These are phyloP conservation scores for Tenthredo amoena DNA, from an alignment of 2,888 invertebrate species.

Conservation along the genomic window DNA sequence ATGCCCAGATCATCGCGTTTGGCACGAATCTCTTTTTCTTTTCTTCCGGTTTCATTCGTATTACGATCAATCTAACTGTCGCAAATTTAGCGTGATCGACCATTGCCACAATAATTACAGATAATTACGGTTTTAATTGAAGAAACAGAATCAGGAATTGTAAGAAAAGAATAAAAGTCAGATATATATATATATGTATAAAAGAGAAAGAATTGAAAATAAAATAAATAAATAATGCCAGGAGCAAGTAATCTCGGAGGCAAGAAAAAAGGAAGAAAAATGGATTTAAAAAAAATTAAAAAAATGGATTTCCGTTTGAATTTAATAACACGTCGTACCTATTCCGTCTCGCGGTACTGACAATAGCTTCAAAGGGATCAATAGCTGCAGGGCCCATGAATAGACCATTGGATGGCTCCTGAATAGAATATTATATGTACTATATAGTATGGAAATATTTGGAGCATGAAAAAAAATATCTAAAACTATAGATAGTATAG, in stretches of 20 bases:
- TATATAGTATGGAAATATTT: slow-evolving; percentile 19
- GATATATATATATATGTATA: not conserved
- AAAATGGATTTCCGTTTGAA: slow-evolving; percentile 44
- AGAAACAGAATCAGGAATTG: not conserved
- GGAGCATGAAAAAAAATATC: not conserved
- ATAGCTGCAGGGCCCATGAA: slow-evolving; percentile 7
- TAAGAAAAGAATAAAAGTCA: not conserved
- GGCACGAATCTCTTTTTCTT: not conserved
- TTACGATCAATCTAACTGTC: slow-evolving; percentile 27
- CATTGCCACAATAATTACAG: slow-evolving; percentile 8
- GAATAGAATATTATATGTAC: slow-evolving; percentile 20
- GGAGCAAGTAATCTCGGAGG: not conserved
- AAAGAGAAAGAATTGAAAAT: not conserved
- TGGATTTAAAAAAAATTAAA: not conserved
- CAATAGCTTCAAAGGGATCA: slow-evolving; percentile 43
- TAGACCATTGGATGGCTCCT: slow-evolving; percentile 9
- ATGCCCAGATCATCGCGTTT: not conserved
- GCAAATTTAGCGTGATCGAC: not conserved
- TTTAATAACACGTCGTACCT: slow-evolving; percentile 36
- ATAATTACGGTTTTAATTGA: slow-evolving; percentile 34
- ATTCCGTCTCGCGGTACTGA: slow-evolving; percentile 31
- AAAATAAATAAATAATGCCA: not conserved
- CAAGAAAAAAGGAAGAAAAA: not conserved
- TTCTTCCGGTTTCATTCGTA: not conserved
- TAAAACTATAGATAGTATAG: not conserved